Conservation (phyloP, 2,113 vertebrate genomes). For the Taxidea taxus region DNA sequence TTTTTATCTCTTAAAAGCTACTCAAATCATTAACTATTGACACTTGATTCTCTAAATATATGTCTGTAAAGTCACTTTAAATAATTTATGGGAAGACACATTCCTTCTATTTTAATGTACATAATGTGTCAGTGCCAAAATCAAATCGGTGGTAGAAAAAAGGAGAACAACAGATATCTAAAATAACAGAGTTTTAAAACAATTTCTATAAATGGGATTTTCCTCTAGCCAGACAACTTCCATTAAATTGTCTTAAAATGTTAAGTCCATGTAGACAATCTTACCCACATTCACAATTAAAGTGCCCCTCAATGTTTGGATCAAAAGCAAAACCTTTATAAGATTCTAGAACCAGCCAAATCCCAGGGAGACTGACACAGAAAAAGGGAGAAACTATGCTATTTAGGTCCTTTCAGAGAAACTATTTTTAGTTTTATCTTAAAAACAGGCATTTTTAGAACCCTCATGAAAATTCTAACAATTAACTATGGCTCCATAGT, state of each 20-base stretch:
- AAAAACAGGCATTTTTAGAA: conserved; percentile 65
- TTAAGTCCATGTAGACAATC: conserved; percentile 20
- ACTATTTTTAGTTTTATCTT: conserved; percentile 73
- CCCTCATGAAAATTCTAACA: conserved; percentile 43
- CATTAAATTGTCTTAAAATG: conserved; percentile 31
- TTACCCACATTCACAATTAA: conserved; percentile 39
- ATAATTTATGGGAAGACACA: not conserved
- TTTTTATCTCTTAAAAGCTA: conserved; percentile 42
- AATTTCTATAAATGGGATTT: conserved; percentile 10
- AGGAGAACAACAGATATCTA: not conserved
- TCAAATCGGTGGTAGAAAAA: not conserved
- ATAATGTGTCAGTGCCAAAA: conserved; percentile 2
- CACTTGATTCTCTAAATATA: not conserved
- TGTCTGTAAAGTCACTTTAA: conserved; percentile 40
- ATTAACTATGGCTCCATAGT: conserved; percentile 44
- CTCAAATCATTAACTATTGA: conserved; percentile 38
- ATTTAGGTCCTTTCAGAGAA: conserved; percentile 59
- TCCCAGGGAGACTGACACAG: conserved; percentile 74
- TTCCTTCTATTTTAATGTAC: conserved; percentile 15
- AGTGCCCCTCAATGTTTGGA: conserved; percentile 35
- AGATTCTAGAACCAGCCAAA: conserved; percentile 61
- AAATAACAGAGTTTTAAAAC: conserved; percentile 30
- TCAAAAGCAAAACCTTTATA: conserved; percentile 56
- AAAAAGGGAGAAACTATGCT: conserved; percentile 62
- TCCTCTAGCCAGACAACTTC: conserved; percentile 38